Evolutionary conservation across 2,113 vertebrate species (phyloP).

Genomic region (Hyperoodon ampullatus): DNA sequence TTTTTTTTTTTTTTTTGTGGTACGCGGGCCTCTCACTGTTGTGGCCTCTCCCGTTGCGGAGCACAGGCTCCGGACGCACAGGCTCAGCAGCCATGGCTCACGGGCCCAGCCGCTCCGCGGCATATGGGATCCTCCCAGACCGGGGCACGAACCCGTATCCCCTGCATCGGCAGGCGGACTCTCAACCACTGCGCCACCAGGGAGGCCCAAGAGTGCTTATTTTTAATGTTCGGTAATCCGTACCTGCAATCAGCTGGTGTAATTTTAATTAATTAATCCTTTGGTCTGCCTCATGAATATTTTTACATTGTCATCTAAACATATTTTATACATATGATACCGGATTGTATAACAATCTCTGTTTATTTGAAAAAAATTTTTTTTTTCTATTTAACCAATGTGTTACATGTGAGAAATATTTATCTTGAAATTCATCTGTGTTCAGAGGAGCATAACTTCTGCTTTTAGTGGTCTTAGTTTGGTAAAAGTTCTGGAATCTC

Average conservation of each 20-base stretch:
- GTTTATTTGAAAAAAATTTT: background rate
- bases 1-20: too few relatives aligned
- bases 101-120: too few relatives aligned
- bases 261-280: conserved; percentile 46
- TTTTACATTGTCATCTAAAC: background rate
- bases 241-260: background rate
- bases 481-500: background rate
- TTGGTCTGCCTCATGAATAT: background rate
- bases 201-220: too few relatives aligned
- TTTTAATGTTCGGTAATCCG: background rate
- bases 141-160: too few relatives aligned
- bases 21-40: too few relatives aligned
- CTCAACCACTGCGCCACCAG: too few relatives aligned
- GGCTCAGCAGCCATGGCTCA: too few relatives aligned
- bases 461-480: background rate
- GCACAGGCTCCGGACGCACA: too few relatives aligned
- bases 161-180: too few relatives aligned
- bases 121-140: too few relatives aligned
- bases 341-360: background rate
- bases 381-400: background rate
- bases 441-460: background rate
- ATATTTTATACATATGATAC: background rate
- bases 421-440: background rate
- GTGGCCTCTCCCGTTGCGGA: too few relatives aligned
- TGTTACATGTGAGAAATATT: background rate